Evolutionary conservation across 2,888 invertebrate species (phyloP).

Genomic region (Eupithecia dodoneata): DNA sequence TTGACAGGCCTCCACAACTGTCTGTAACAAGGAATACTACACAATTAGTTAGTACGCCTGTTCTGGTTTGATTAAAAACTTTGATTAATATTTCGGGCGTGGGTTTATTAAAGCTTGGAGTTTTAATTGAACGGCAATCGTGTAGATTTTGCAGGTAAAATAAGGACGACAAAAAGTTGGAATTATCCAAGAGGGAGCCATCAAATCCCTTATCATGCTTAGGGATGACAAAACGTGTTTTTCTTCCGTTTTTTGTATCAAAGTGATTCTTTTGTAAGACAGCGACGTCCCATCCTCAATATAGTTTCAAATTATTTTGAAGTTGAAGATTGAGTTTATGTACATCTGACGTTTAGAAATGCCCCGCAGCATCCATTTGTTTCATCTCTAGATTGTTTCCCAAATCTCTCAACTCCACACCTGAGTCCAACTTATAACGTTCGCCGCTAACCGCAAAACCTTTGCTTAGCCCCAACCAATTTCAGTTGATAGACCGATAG

Average conservation of each 20-base stretch:
- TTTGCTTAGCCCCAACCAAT: constrained; percentile 17
- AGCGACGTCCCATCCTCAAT: not conserved
- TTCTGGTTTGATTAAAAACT: constrained; percentile 50
- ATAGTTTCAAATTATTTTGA: not conserved
- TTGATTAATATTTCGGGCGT: constrained; percentile 25
- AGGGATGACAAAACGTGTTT: constrained; percentile 2
- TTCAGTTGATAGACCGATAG: constrained; percentile 20
- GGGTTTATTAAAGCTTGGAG: constrained; percentile 12
- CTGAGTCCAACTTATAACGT: not conserved
- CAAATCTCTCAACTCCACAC: not conserved
- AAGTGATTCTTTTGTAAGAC: not conserved
- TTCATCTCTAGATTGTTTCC: not conserved
- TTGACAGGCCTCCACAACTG: constrained; percentile 96
- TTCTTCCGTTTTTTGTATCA: not conserved
- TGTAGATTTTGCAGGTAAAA: constrained; percentile 3
- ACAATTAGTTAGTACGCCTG: constrained; percentile 74
- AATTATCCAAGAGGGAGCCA: constrained; percentile 6
- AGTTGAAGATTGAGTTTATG: not conserved
- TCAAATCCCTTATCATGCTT: constrained; percentile 1
- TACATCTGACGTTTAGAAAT: not conserved
- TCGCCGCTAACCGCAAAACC: not conserved
- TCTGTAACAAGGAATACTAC: constrained; percentile 96
- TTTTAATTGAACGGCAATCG: constrained; percentile 12
- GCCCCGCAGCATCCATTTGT: not conserved
- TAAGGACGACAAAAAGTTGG: constrained; percentile 2